Evolutionary conservation across 1,140 invertebrate genomes (phyloP), one percentile per base, ranked within the genome.

Genomic region (Eupeodes corollae): DNA sequence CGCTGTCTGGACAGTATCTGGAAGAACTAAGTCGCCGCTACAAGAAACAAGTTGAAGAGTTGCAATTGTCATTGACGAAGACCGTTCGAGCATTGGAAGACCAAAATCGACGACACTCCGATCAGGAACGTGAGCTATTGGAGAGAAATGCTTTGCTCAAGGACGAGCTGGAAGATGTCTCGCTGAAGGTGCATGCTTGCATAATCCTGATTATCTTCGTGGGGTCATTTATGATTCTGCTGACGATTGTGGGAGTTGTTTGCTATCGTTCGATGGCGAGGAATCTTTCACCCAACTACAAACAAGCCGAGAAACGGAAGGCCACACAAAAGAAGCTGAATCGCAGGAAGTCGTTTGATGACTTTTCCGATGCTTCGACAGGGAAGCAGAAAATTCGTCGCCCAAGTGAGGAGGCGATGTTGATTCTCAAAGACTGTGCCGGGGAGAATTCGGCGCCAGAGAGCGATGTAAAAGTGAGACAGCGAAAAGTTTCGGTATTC

Each of bases 1-100:
- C 92, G 3, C 72, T 98, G 3, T 95, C 89, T 50, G 87, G 87
- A 49, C 90, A 95, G 58, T 98, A 98, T 69, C 72, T 98, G 41
- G 91, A 97, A 68, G 92, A 98, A 64, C 68, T 98, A 40, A 95
- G 90, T 67, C 79, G 86, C 33, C 76, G 91, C 37, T 98, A 97
- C 68, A 94, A 95, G 55, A 90, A 90, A 51, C 93, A 98, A 73
- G 90, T 93, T 30, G 93, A 98, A 67, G 92, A 97, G 61, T 88
- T 92, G 79, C 86, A 91, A 64, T 78, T 79, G 48, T 80, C 84
- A 5, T 79, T 94, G 45, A 89, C 93, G 57, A 84, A 87, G 56
- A 89, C 88, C 1, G 75, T 89, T 37, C 69, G 73, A 2, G 78
- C 81, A 15, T 75, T 90, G 63, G 80, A 78, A 38, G 86, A 89